Evolutionary conservation across 2,797 vertebrate genomes (phyloP).

Genomic region (Sternarchorhynchus goeldii): DNA sequence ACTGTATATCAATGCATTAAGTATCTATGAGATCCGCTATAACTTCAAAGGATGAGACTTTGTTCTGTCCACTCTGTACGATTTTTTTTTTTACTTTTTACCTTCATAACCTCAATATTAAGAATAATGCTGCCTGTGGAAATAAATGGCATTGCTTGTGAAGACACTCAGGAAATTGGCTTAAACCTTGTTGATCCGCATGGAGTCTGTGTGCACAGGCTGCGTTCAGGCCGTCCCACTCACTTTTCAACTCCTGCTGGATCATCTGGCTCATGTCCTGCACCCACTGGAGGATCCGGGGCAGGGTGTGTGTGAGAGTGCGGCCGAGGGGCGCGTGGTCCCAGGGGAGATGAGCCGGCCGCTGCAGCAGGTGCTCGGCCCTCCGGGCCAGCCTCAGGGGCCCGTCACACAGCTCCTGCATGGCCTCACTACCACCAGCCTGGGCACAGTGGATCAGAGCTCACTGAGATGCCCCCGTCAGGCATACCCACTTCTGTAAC

Average conservation of each 20-base stretch:
- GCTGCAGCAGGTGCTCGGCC: constrained; percentile 62
- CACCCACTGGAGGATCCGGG: constrained; percentile 68
- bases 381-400: constrained; percentile 63
- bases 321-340: constrained; percentile 67
- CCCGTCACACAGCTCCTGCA: constrained; percentile 67
- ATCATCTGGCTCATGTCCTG: constrained; percentile 74
- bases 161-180: neutral
- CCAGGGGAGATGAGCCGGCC: constrained; percentile 31
- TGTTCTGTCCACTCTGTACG: too few species aligned
- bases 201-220: neutral
- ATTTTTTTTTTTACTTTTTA: too few species aligned
- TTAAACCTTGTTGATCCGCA: too few species aligned
- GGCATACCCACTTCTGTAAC: too few species aligned
- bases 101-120: too few species aligned
- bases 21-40: too few species aligned
- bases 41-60: too few species aligned
- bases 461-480: neutral
- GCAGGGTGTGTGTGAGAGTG: constrained; percentile 67
- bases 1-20: too few species aligned
- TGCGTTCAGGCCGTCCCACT: constrained; percentile 58
- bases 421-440: constrained; percentile 69
- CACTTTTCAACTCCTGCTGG: constrained; percentile 81
- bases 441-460: constrained; percentile 44
- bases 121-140: neutral
- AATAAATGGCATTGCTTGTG: neutral